Evolutionary conservation across 2,113 vertebrate species (phyloP), one percentile per base, ranked within the genome.

Genomic region (Australoheros scitulus): DNA sequence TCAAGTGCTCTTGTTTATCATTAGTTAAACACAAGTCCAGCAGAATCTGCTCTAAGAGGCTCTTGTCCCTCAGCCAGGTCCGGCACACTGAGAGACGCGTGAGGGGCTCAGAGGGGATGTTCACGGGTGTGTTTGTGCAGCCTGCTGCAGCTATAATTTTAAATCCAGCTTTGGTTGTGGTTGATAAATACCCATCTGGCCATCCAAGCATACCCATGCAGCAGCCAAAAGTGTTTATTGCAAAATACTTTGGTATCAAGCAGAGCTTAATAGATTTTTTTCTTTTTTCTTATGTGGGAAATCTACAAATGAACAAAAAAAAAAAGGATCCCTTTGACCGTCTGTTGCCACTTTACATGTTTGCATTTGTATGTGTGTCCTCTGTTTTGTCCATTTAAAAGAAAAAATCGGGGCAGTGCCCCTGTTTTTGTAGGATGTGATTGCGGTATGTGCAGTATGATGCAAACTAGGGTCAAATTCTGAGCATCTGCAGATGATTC

Each of bases 1-100:
- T 90, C 84, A 85, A 89, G 83, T 85, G 83, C 85, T 92, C 87
- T 87, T 81, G 76, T 89, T 88, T 76, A 80, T 87, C 77, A 77
- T 81, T 55, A 64, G 77, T 86, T 68, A 56, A 65, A 59, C 82
- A 86, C 68, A 60, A 74, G 87, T 87, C 63, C 76, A 82, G n/a
- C 56, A 79, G 61, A 89, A 61, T 88, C 86, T 34, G 52, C 79
- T 75, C 61, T 65, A 78, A 85, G 72, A 89, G 80, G 70, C 77
- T 87, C 34, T 26, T 36, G 79, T 85, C 57, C 4, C 61, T 77
- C 61, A 76, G 79, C 88, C 83, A 89, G 77, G 80, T 83, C 59
- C 72, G 55, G 77, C 86, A 75, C 34, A 65, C 65, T 34, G 72
- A 79, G 38, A 18, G 52, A 14, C 6, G 34, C 41, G 60, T 61